Evolutionary conservation across 2,113 vertebrate genomes (phyloP).

Genomic region (Polyodon spathula): DNA sequence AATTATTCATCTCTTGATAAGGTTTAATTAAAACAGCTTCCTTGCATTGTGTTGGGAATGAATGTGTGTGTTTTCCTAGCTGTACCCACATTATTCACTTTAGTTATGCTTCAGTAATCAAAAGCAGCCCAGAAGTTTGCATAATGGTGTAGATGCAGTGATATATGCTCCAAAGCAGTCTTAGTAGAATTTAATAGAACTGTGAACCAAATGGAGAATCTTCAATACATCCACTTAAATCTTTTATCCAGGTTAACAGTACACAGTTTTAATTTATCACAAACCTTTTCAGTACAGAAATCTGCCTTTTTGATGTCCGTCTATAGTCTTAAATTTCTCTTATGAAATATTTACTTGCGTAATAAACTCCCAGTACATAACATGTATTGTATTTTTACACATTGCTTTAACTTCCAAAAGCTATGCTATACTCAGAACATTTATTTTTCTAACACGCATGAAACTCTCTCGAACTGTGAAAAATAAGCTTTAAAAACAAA

Average conservation of each 20-base stretch:
- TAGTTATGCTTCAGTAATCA: conserved; percentile 72
- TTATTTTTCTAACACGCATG: background rate
- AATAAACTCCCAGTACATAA: too few species aligned
- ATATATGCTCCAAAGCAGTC: conserved; percentile 51
- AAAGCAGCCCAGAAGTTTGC: conserved; percentile 62
- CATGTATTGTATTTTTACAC: too few species aligned
- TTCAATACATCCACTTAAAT: too few species aligned
- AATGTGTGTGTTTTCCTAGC: conserved; percentile 71
- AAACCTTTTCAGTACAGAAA: too few species aligned
- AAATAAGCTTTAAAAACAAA: conserved; percentile 8
- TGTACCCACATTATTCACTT: conserved; percentile 72
- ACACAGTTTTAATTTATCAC: too few species aligned
- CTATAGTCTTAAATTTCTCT: too few species aligned
- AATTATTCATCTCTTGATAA: conserved; percentile 77
- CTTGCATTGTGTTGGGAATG: conserved; percentile 63
- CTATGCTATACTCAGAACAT: too few species aligned
- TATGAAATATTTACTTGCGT: too few species aligned
- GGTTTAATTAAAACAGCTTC: conserved; percentile 79
- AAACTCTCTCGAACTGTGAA: conserved; percentile 5
- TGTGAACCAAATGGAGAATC: background rate
- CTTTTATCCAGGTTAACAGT: too few species aligned
- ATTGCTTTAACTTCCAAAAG: too few species aligned
- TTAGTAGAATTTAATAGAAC: conserved; percentile 7
- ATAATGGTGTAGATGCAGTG: conserved; percentile 59
- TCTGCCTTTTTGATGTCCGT: too few species aligned